phyloP scores from a whole-genome alignment of 2,113 vertebrate genomes.

The Lucifuga dentata region DNA sequence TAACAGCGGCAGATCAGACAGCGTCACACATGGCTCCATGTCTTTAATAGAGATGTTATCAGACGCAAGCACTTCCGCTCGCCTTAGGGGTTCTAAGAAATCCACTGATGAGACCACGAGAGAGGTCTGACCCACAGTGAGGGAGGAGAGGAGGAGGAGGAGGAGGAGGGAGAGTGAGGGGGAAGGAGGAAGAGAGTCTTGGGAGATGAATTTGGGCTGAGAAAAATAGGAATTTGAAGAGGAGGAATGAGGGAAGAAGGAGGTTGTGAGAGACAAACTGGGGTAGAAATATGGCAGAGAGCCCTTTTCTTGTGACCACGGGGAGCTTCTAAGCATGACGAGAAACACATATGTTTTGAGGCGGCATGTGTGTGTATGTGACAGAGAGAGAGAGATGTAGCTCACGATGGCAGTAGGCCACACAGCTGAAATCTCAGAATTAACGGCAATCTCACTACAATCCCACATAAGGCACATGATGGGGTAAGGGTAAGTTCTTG shows the following conservation, averaged over 20 bases:
- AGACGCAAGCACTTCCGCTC: constrained; percentile 44
- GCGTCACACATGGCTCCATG: constrained; percentile 39
- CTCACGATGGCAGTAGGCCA: constrained; percentile 4
- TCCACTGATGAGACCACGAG: constrained; percentile 64
- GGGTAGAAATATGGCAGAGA: constrained; percentile 29
- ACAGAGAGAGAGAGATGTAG: constrained; percentile 12
- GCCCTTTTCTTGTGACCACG: constrained; percentile 31
- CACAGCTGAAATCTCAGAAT: constrained; percentile 38
- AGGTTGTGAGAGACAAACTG: constrained; percentile 40
- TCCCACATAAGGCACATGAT: neutral
- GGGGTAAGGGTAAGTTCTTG: constrained; percentile 18
- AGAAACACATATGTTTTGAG: neutral
- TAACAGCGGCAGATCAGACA: constrained; percentile 43
- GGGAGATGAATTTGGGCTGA: constrained; percentile 44
- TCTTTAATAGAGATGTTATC: constrained; percentile 58
- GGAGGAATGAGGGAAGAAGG: constrained; percentile 14
- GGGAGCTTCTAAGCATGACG: constrained; percentile 3
- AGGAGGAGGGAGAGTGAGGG: neutral
- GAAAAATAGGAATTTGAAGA: constrained; percentile 25
- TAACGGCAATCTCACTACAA: constrained; percentile 19
- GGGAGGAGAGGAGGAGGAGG: constrained; percentile 5
- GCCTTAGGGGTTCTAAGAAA: constrained; percentile 60
- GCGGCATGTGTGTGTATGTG: neutral
- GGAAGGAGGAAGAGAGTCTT: constrained; percentile 13
- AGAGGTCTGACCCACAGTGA: constrained; percentile 50